Percentiles rank a stretch among this genome's conserved stretches.
Evolutionary conservation across 2,113 vertebrate species (phyloP).

Genomic region (Otus sunia): DNA sequence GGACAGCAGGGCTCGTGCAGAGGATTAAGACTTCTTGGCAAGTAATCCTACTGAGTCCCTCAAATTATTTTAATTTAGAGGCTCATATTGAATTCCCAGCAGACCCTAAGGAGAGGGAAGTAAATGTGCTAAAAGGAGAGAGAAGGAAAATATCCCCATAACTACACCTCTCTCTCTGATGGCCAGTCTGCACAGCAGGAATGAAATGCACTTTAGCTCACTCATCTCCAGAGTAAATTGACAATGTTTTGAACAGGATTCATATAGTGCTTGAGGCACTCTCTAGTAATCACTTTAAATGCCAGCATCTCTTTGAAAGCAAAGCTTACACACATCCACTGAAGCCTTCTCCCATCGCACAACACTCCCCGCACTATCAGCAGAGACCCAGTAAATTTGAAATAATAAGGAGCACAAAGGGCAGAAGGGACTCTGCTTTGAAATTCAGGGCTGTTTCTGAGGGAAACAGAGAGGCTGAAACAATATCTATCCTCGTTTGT

Average conservation of each 20-base stretch:
- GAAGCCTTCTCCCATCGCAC: not conserved
- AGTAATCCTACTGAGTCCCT: not conserved
- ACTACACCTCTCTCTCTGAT: not conserved
- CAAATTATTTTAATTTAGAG: not conserved
- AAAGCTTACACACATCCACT: not conserved
- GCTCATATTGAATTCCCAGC: not conserved
- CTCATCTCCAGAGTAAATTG: not conserved
- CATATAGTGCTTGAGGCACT: not conserved
- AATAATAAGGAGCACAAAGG: not conserved
- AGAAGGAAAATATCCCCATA: not conserved
- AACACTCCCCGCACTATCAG: not conserved
- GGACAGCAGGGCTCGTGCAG: not conserved
- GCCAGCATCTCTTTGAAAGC: not conserved
- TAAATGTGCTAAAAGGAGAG: not conserved
- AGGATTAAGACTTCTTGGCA: not conserved
- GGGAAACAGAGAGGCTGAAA: not conserved
- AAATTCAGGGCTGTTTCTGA: slow-evolving; percentile 4
- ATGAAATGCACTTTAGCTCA: not conserved
- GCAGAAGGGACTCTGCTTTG: not conserved
- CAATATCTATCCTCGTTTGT: not conserved
- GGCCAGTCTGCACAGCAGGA: not conserved
- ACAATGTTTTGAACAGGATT: not conserved
- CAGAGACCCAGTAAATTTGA: not conserved
- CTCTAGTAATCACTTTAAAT: not conserved
- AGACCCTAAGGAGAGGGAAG: not conserved